Evolutionary conservation across 2,797 vertebrate species (phyloP), one percentile per base, ranked within the genome.

Genomic region (Premnoplex brunnescens): DNA sequence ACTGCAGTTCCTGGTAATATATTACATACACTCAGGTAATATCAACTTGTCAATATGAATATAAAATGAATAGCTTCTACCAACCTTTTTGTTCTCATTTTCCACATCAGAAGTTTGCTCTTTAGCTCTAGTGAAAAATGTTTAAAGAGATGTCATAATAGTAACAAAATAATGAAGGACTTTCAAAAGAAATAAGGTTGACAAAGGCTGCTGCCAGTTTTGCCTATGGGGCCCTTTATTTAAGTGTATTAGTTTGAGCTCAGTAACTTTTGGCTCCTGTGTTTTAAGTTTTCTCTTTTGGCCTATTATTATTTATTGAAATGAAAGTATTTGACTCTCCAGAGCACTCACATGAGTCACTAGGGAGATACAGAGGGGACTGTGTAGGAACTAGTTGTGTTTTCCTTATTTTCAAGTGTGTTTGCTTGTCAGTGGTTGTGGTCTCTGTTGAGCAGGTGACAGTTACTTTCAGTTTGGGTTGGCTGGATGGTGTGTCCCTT

Each of bases 381-480:
- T 54, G 5, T 2, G 3, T 17, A 44, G 17, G 22, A 72, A 28
- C 6, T 66, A 27, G 24, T 34, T 39, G 20, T 24, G 24, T 48
- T 85, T 75, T 82, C 22, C 28, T 34, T 43, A 10, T n/a, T 77
- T 79, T 78, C 43, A 51, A 13, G 20, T 52, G 10, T 63, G 44
- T 75, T 86, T 67, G n/a, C 22, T n/a, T 34, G 8, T 49, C 20
- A 7, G 63, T 34, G 63, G 6, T 0, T 66, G 48, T 16, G 24
- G 24, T 21, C 71, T 64, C 18, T 48, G 20, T 9, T 1, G 2
- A 34, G 7, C 0, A 0, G 32, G 26, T 15, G 1, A 41, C 4
- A 30, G 16, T 14, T 28, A 5, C 23, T 7, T 49, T 60, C n/a
- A 14, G 12, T 80, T 75, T 62, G 39, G 7, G 39, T 20, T 14